Evolutionary conservation across 2,797 vertebrate genomes (phyloP).

Genomic region (Chanos chanos): DNA sequence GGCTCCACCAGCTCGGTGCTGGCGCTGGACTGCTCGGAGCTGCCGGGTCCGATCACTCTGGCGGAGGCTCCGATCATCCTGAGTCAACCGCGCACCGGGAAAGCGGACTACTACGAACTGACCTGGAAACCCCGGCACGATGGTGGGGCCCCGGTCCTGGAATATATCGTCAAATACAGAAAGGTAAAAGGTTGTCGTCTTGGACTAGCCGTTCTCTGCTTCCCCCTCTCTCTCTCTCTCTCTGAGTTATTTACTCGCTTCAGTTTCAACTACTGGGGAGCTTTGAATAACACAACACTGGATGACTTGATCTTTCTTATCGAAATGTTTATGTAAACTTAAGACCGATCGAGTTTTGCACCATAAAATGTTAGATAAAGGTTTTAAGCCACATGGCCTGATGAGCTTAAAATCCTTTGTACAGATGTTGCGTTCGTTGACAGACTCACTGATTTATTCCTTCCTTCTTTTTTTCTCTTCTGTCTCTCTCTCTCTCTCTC

Average conservation of each 20-base stretch:
- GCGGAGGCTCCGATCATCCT: constrained; percentile 92
- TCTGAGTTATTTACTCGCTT: not conserved
- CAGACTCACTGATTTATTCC: not conserved
- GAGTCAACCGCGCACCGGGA: constrained; percentile 89
- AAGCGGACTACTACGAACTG: constrained; percentile 90
- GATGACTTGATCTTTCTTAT: too few relatives aligned
- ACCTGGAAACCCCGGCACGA: constrained; percentile 89
- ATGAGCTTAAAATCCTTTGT: too few relatives aligned
- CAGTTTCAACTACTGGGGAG: not conserved
- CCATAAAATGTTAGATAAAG: too few relatives aligned
- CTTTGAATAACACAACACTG: not conserved
- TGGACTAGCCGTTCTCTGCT: too few relatives aligned
- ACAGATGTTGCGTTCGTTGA: too few relatives aligned
- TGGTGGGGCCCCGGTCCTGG: constrained; percentile 77
- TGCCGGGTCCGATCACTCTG: constrained; percentile 67
- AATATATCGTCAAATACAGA: constrained; percentile 91
- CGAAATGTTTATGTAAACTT: too few relatives aligned
- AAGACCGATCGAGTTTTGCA: too few relatives aligned
- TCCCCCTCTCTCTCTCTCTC: too few relatives aligned
- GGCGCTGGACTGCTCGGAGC: constrained; percentile 72
- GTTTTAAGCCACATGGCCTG: too few relatives aligned
- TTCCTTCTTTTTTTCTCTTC: not conserved
- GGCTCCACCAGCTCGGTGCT: constrained; percentile 52
- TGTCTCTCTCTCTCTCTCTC: not conserved
- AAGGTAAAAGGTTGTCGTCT: constrained; percentile 72